phyloP scores from a whole-genome alignment of 2,113 vertebrate species.

The Rhegmatorhina hoffmannsi region DNA sequence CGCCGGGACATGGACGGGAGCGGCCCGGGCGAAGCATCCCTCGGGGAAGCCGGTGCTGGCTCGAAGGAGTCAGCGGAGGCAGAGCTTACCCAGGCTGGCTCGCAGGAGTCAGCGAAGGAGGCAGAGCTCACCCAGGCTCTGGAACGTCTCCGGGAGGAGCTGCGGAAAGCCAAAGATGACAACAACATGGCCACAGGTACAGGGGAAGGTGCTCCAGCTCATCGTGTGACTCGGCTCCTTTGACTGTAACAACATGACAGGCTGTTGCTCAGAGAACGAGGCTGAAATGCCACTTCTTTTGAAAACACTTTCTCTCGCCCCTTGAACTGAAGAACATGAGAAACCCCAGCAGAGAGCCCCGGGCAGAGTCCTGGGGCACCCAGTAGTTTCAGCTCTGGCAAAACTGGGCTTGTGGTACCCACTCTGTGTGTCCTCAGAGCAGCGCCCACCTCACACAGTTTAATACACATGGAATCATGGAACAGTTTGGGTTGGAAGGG shows the following conservation, averaged over 20 bases:
- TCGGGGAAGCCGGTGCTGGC: neutral
- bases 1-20: neutral
- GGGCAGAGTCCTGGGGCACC: neutral
- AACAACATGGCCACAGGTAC: neutral
- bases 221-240: neutral
- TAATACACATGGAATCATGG: neutral
- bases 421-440: neutral
- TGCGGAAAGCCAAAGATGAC: neutral
- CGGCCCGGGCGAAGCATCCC: too few species aligned
- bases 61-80: neutral
- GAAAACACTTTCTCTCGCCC: neutral
- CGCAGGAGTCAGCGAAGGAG: neutral
- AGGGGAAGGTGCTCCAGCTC: neutral
- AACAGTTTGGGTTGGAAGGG: neutral
- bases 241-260: neutral
- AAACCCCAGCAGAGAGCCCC: neutral
- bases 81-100: too few species aligned
- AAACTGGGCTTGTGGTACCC: accelerated
- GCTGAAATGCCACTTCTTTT: neutral
- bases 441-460: neutral
- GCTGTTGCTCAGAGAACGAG: neutral
- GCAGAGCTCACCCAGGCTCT: neutral
- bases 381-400: neutral
- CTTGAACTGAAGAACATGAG: neutral
- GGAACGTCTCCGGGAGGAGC: neutral